Evolutionary conservation across 2,113 vertebrate genomes (phyloP), one percentile per base, ranked within the genome.

Genomic region (Mus pahari): DNA sequence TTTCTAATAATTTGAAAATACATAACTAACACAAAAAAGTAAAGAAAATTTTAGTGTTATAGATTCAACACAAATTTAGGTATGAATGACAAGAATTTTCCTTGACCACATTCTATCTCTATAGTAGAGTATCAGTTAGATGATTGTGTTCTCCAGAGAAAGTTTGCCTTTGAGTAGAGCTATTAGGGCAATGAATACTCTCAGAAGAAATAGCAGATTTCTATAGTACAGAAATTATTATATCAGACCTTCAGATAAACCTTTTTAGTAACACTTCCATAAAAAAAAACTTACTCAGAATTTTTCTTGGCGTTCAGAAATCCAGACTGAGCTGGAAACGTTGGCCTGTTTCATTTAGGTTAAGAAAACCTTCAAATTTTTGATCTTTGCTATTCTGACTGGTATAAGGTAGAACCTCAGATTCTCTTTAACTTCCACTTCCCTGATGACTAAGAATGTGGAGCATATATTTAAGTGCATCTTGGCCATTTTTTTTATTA

Each of bases 101-200:
- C 60, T 10, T 28, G 48, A 7, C 20, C n/a, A 70, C 39, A 86
- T 58, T 62, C 31, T 55, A 60, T 58, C 12, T 83, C 48, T 50
- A 48, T 50, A 48, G 5, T 4, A 89, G 7, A 86, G 78, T 14
- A 39, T 58, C 42, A 60, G 22, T 42, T 42, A 14, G 90, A 17
- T 31, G 10, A 48, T 50, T 96, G 82, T 62, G 96, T 86, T 86
- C 36, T 95, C 48, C 86, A 89, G 16, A 82, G 50, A 58, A 55
- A 45, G 22, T 39, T 78, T 22, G 82, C 53, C n/a, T 91, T 77
- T 86, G 31, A 86, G 26, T 19, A 87, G 0, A 28, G 13, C 1
- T 89, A 20, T 5, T 42, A 83, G 14, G 1, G 3, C 48, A 50
- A 22, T 33, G 92, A 68, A 95, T 74, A 17, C 12, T 89, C 92